Percentiles rank a stretch among this genome's conserved stretches.
Conservation (phyloP, 2,797 vertebrate genomes). For the Amazona ochrocephala region DNA sequence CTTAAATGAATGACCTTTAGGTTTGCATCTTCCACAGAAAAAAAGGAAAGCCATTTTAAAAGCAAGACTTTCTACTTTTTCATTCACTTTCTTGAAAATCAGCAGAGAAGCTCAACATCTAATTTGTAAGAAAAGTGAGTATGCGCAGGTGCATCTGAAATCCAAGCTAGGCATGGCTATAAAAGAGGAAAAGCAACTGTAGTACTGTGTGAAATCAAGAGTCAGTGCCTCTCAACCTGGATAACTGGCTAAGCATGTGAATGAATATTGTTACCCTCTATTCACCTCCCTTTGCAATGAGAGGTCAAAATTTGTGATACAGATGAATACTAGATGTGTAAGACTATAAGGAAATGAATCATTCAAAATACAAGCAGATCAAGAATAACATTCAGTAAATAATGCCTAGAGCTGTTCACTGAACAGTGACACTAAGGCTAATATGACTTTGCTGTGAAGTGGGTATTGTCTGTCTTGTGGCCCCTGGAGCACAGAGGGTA, state of each 20-base stretch:
- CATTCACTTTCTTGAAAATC: neutral
- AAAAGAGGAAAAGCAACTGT: neutral
- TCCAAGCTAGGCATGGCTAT: neutral
- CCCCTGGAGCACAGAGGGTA: neutral
- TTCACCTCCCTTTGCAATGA: constrained; percentile 14
- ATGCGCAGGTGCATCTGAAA: neutral
- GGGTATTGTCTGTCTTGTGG: neutral
- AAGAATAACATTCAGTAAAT: constrained; percentile 35
- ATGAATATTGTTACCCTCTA: neutral
- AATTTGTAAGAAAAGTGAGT: neutral
- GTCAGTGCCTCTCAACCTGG: neutral
- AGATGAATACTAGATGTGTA: neutral
- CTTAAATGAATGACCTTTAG: neutral
- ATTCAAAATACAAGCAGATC: constrained; percentile 4
- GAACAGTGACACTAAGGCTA: neutral
- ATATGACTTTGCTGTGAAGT: neutral
- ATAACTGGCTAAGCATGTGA: neutral
- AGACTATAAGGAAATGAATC: constrained; percentile 33
- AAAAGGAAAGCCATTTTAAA: neutral
- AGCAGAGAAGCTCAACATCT: neutral
- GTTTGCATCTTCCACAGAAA: neutral
- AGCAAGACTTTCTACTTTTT: neutral
- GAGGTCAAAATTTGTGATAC: constrained; percentile 41
- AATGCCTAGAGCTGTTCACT: constrained; percentile 12
- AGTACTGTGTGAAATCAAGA: neutral